Evolutionary conservation across 1,140 invertebrate species (phyloP).

Genomic region (Eumeta japonica): DNA sequence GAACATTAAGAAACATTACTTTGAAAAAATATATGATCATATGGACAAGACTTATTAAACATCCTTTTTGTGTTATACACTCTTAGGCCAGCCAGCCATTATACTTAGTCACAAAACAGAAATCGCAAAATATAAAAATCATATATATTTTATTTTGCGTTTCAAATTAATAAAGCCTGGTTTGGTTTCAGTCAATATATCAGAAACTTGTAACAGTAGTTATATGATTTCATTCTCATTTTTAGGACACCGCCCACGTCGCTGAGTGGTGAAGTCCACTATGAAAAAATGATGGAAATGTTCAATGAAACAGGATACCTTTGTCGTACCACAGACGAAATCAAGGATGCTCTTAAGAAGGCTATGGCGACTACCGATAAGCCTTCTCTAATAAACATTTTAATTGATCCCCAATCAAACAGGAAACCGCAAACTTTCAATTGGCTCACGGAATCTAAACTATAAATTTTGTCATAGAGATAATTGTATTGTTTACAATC

Average conservation of each 20-base stretch:
- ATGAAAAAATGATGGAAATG: constrained; percentile 88
- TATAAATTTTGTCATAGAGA: constrained; percentile 62
- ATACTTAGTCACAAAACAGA: no score
- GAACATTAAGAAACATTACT: no score
- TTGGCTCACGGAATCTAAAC: constrained; percentile 90
- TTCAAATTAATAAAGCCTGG: constrained; percentile 3
- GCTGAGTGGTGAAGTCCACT: constrained; percentile 74
- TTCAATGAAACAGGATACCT: constrained; percentile 81
- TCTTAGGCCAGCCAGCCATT: no score
- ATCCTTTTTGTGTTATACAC: no score
- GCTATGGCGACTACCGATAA: constrained; percentile 68
- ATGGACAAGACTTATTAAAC: no score
- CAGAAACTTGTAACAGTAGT: background rate
- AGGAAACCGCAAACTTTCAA: constrained; percentile 87
- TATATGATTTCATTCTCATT: constrained; percentile 13
- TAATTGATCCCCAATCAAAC: constrained; percentile 84
- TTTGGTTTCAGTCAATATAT: background rate
- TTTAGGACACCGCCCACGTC: constrained; percentile 79
- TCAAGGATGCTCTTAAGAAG: constrained; percentile 68
- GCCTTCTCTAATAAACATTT: constrained; percentile 87
- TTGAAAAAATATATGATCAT: no score
- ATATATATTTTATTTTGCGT: background rate
- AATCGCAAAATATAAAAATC: background rate
- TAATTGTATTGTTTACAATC: no score
- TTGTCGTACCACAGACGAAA: constrained; percentile 73